A percentile compares a stretch with the other conserved stretches of the same genome.
These are phyloP conservation scores for Fukomys damarensis DNA, from an alignment of 2,113 vertebrate species.

Conservation along the genomic window DNA sequence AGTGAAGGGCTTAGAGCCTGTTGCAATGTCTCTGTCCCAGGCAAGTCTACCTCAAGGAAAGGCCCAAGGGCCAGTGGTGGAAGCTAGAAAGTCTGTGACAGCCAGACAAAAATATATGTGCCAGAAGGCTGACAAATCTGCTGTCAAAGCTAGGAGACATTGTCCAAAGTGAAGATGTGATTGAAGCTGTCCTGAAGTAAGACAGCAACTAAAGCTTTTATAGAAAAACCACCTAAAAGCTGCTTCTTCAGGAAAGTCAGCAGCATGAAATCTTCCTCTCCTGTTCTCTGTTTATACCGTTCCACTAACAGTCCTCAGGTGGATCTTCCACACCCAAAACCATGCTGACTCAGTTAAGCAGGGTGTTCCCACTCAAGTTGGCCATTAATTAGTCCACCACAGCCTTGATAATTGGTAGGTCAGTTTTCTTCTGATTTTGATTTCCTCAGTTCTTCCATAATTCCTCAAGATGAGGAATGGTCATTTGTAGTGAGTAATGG, in stretches of 20 bases:
- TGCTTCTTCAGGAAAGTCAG: neutral
- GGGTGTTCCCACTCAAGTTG: neutral
- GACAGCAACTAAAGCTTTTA: neutral
- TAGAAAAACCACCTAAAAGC: neutral
- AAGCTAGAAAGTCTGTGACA: neutral
- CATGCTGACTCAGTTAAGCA: neutral
- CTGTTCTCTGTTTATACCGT: neutral
- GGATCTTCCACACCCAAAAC: neutral
- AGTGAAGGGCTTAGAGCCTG: neutral
- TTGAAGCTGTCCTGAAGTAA: neutral
- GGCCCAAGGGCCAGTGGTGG: neutral
- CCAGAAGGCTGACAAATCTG: neutral
- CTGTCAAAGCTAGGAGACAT: neutral
- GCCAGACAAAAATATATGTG: neutral
- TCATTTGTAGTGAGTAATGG: slow-evolving; percentile 93
- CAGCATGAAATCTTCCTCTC: neutral
- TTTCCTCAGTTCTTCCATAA: slow-evolving; percentile 95
- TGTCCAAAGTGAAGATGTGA: neutral
- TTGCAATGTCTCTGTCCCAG: neutral
- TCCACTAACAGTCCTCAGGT: neutral
- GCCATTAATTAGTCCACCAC: neutral
- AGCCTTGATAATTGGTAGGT: slow-evolving; percentile 93
- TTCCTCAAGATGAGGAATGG: slow-evolving; percentile 88
- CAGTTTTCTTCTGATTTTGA: slow-evolving; percentile 95
- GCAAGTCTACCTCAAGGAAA: neutral